Conservation (phyloP, 37 sponge, comb jelly and placozoan genomes). For the Halisarca cf. caerulea region DNA sequence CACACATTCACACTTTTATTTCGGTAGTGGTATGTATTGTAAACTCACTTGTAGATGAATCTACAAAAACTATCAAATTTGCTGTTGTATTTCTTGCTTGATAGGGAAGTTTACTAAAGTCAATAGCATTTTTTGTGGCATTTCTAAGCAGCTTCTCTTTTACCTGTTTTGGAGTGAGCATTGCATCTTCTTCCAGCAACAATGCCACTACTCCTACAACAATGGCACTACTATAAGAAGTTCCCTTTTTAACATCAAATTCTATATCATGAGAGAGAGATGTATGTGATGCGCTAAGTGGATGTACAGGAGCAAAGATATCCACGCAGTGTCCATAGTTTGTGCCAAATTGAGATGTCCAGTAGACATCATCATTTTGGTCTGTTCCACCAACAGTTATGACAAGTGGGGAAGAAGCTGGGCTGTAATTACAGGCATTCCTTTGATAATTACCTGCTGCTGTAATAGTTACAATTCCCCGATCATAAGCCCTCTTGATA, state of each 20-base stretch:
- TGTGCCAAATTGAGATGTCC: conserved; percentile 6
- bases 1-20: too few relatives aligned
- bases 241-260: conserved; percentile 38
- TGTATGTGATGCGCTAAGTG: conserved; percentile 47
- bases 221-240: conserved; percentile 64
- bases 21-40: too few relatives aligned
- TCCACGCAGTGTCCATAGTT: conserved; percentile 70
- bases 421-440: conserved; percentile 55
- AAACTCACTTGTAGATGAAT: too few relatives aligned
- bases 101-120: conserved; percentile 29
- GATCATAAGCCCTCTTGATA: conserved; percentile 23
- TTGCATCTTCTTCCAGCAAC: conserved; percentile 32
- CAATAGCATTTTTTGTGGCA: conserved; percentile 16
- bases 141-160: conserved; percentile 32
- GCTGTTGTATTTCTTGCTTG: conserved; percentile 27
- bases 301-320: conserved; percentile 73
- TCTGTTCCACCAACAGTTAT: conserved; percentile 71
- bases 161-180: conserved; percentile 39
- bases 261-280: conserved; percentile 29
- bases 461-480: conserved; percentile 48
- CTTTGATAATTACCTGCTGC: conserved; percentile 62
- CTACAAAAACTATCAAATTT: conserved; percentile 47
- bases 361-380: conserved; percentile 40
- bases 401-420: conserved; percentile 52
- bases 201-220: conserved; percentile 61